phyloP scores from a whole-genome alignment of 2,113 vertebrate species.

The Dermatemys mawii region DNA sequence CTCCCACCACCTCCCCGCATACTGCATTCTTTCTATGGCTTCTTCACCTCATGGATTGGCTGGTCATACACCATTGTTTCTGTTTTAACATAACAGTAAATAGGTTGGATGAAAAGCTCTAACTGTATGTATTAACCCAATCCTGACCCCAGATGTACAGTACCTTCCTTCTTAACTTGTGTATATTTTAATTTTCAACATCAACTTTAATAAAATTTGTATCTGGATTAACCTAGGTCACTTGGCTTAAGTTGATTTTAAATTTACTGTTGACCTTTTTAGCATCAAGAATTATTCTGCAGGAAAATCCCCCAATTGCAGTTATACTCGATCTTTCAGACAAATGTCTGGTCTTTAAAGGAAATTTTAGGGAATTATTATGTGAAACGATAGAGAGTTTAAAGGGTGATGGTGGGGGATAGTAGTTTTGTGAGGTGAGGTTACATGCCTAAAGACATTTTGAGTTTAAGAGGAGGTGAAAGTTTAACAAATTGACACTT shows the following conservation, averaged over 20 bases:
- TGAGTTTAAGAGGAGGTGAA: neutral
- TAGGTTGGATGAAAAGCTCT: neutral
- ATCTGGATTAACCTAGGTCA: neutral
- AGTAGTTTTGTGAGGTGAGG: neutral
- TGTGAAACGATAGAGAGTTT: neutral
- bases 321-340: neutral
- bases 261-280: neutral
- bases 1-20: neutral
- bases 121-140: neutral
- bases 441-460: neutral
- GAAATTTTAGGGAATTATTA: neutral
- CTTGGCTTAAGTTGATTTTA: neutral
- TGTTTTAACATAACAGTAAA: neutral
- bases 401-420: too few species aligned
- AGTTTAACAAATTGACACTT: neutral
- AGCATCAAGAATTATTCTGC: neutral
- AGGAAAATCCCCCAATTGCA: neutral
- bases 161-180: too few species aligned
- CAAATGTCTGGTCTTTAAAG: neutral
- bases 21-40: fast-evolving
- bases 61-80: neutral
- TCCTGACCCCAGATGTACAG: too few species aligned
- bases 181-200: too few species aligned
- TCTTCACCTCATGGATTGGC: neutral
- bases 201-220: neutral